Evolutionary conservation across 2,888 invertebrate species (phyloP).

Genomic region (Leptinotarsa tumamoca): DNA sequence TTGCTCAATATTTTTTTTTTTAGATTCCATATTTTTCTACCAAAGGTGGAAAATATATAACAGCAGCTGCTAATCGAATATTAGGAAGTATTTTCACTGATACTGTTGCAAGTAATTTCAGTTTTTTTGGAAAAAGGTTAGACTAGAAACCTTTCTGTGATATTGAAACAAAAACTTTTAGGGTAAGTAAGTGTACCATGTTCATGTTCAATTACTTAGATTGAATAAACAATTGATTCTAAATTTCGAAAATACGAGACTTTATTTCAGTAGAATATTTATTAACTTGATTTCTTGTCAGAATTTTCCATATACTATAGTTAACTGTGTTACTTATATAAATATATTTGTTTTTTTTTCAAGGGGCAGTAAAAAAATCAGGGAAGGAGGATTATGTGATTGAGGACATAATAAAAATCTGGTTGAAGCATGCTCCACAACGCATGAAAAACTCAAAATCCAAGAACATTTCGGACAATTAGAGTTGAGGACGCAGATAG

Average conservation of each 20-base stretch:
- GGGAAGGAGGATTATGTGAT: constrained; percentile 10
- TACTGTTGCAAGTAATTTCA: constrained; percentile 26
- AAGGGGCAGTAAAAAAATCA: constrained; percentile 16
- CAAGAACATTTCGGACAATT: constrained; percentile 1
- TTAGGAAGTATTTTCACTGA: constrained; percentile 24
- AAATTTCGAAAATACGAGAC: neutral
- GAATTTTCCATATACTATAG: neutral
- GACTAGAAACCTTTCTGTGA: constrained; percentile 28
- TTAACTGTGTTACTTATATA: neutral
- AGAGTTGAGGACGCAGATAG: neutral
- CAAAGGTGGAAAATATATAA: constrained; percentile 10
- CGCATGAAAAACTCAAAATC: constrained; percentile 15
- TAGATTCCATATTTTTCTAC: constrained; percentile 25
- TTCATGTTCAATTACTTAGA: neutral
- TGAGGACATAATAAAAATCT: constrained; percentile 22
- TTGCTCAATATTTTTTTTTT: constrained; percentile 6
- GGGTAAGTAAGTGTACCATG: neutral
- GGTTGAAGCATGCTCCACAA: constrained; percentile 26
- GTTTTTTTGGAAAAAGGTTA: constrained; percentile 26
- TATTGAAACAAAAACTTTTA: constrained; percentile 10
- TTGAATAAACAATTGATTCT: neutral
- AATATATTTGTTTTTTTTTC: constrained; percentile 8
- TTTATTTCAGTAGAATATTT: neutral
- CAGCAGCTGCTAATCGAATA: constrained; percentile 26
- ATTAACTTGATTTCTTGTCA: constrained; percentile 5